Percentiles rank a stretch among this genome's conserved stretches.
phyloP scores from a whole-genome alignment of 2,113 vertebrate genomes.

The Pterocles gutturalis region DNA sequence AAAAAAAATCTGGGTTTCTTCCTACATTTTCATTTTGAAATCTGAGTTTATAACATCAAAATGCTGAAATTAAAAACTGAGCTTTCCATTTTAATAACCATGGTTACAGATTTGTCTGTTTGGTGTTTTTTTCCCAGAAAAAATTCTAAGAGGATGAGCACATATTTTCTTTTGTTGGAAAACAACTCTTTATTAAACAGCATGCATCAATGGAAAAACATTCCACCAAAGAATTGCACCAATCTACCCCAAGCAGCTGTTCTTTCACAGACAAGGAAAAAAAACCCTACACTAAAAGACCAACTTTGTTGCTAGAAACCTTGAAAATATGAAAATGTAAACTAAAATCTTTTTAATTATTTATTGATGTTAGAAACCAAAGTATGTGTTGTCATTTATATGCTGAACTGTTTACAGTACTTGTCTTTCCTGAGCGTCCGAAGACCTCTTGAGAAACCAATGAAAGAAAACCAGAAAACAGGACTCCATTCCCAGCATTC shows the following conservation, averaged over 20 bases:
- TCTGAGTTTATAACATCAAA: neutral
- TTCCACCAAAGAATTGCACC: neutral
- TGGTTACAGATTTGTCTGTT: neutral
- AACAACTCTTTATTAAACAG: neutral
- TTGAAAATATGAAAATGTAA: constrained; percentile 32
- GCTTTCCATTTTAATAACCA: neutral
- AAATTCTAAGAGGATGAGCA: neutral
- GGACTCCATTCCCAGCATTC: constrained; percentile 74
- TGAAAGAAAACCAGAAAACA: constrained; percentile 54
- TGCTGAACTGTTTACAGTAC: constrained; percentile 60
- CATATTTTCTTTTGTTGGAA: neutral
- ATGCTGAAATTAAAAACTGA: neutral
- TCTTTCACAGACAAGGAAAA: neutral
- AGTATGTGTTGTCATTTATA: constrained; percentile 40
- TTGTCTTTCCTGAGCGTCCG: constrained; percentile 56
- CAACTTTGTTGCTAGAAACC: neutral
- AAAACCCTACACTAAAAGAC: neutral
- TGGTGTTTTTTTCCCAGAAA: neutral
- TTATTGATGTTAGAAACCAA: constrained; percentile 26
- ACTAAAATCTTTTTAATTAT: constrained; percentile 36
- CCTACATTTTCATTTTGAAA: neutral
- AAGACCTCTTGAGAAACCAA: constrained; percentile 54
- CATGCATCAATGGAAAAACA: neutral
- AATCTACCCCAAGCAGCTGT: neutral
- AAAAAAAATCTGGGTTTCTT: neutral